phyloP scores from a whole-genome alignment of 2,113 vertebrate genomes.

The Pelvicachromis taeniatus region DNA sequence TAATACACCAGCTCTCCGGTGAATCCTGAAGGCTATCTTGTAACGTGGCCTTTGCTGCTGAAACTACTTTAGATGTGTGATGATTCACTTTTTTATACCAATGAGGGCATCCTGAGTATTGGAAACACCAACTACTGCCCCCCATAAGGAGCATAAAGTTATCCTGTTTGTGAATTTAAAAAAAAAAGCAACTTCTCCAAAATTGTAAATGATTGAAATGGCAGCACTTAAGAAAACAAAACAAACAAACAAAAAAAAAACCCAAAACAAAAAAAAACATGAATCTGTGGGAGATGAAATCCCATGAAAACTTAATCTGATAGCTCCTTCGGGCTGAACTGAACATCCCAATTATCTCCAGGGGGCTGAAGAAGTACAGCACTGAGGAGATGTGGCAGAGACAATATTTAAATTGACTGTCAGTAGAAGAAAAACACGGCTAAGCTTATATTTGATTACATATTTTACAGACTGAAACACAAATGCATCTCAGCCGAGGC shows the following conservation, averaged over 20 bases:
- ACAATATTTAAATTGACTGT: slow-evolving; percentile 56
- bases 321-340: slow-evolving; percentile 37
- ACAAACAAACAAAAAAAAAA: background rate
- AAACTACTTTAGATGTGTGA: background rate
- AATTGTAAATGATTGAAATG: background rate
- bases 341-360: slow-evolving; percentile 45
- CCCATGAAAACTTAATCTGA: slow-evolving; percentile 35
- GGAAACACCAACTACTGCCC: background rate
- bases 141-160: background rate
- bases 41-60: background rate
- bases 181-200: background rate
- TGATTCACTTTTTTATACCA: background rate
- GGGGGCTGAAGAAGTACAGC: slow-evolving; percentile 30
- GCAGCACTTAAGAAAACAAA: background rate
- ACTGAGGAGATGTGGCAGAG: slow-evolving; percentile 32
- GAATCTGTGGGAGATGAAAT: slow-evolving; percentile 12
- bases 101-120: background rate
- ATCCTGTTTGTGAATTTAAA: background rate
- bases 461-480: slow-evolving; percentile 42
- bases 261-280: background rate
- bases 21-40: background rate
- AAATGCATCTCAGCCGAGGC: slow-evolving; percentile 19
- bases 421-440: slow-evolving; percentile 27
- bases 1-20: background rate
- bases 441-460: slow-evolving; percentile 53